Conservation (phyloP, 2,797 vertebrate species). For the Champsocephalus gunnari region DNA sequence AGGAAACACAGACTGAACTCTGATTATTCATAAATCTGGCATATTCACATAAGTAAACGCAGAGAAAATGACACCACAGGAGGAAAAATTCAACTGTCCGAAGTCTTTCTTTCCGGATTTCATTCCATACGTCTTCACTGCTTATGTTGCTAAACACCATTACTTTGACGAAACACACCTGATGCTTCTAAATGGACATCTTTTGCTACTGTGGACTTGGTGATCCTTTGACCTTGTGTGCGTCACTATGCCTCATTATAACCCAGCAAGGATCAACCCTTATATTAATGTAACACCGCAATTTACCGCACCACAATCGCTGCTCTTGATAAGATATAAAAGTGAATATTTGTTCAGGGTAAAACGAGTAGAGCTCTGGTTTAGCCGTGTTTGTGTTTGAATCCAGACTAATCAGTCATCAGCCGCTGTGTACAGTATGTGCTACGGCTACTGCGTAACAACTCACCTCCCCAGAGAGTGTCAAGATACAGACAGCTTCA, state of each 20-base stretch:
- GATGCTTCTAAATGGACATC: slow-evolving; percentile 20
- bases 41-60: slow-evolving; percentile 57
- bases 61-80: slow-evolving; percentile 50
- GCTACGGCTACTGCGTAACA: slow-evolving; percentile 63
- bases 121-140: slow-evolving; percentile 27
- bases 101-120: slow-evolving; percentile 50
- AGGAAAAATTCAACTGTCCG: slow-evolving; percentile 37
- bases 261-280: slow-evolving; percentile 18
- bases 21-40: slow-evolving; percentile 78
- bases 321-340: slow-evolving; percentile 48
- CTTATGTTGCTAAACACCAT: slow-evolving; percentile 32
- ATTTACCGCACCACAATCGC: slow-evolving; percentile 13
- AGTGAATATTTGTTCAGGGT: slow-evolving; percentile 52
- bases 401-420: slow-evolving; percentile 69
- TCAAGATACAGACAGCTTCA: slow-evolving; percentile 62
- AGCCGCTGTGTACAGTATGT: slow-evolving; percentile 35
- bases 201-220: slow-evolving; percentile 5
- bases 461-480: slow-evolving; percentile 60
- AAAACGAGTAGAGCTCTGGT: slow-evolving; percentile 48
- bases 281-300: slow-evolving; percentile 10
- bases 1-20: slow-evolving; percentile 74
- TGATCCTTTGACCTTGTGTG: slow-evolving; percentile 31
- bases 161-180: slow-evolving; percentile 31
- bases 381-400: slow-evolving; percentile 59
- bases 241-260: neutral